Base-by-base conservation (phyloP, 2,888 invertebrate genomes). In the Exocentrus adspersus region DNA sequence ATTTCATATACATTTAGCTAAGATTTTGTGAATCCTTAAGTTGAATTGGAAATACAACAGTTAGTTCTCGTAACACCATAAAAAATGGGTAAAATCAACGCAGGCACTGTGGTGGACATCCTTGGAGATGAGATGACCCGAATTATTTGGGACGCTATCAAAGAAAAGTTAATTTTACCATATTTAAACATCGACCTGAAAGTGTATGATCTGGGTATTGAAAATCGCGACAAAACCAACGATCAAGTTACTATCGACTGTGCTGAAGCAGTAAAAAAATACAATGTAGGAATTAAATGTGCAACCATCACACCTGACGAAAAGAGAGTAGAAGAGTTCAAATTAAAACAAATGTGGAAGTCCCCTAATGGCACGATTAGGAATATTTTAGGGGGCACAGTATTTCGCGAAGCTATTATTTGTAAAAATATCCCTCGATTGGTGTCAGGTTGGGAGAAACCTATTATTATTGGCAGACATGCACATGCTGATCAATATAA, bases 281-380 rank as follows among this genome's bases (percentile, higher is more conserved):
- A 97, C 86, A 97, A 96, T 83, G 98, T 99, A 53, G 99, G 98
- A 42, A 95, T 99, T 72, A 99, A 99, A 83, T 99, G 99, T 85
- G 98, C 98, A 19, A 95, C 98, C 1, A 99, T 98, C 70, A 98
- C 98, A 0, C 98, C 98, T 1, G 98, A 98, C 82, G 98, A 98
- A 82, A 93, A 94, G 32, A 87, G 98, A 80, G 97, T 98, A 0
- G 92, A 94, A 83, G 94, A 94, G 82, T 75, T 94, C 79, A 92
- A 93, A 1, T 81, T 94, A 71, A 93, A 94, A 79, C 87, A 93
- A 81, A 94, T 94, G 94, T 94, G 94, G 94, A 94, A 92, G 81
- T 93, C 93, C 52, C 94, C 94, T 0, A 94, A 94, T 78, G 94
- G 94, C 54, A 94, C 94, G 2, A 93, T 94, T 70, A 89, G 94